phyloP scores from a whole-genome alignment of 2,797 vertebrate genomes.

The Enteromius mattozi region DNA sequence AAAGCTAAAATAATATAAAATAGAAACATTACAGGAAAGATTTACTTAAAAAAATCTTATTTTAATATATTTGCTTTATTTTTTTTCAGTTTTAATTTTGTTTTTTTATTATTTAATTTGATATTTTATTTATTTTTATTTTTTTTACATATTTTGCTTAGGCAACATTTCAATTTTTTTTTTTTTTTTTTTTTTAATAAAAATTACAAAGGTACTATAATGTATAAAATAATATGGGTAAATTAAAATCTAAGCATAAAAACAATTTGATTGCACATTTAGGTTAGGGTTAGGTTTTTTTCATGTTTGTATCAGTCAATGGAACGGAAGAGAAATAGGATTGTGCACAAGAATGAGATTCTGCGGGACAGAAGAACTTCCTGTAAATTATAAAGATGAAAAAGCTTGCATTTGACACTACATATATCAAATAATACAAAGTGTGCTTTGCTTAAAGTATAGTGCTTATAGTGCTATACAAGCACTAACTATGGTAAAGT shows the following conservation, averaged over 20 bases:
- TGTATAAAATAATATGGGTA: neutral
- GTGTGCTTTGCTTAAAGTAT: neutral
- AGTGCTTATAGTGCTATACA: neutral
- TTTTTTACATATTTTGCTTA: no score
- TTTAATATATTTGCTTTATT: no score
- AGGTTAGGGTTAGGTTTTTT: neutral
- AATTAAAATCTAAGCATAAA: neutral
- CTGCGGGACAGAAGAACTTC: neutral
- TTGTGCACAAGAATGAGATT: neutral
- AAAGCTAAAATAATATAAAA: neutral
- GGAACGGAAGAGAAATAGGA: neutral
- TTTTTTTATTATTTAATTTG: no score
- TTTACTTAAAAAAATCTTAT: neutral
- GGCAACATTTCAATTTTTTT: no score
- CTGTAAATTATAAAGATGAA: no score
- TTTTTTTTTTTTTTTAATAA: no score
- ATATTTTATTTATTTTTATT: no score
- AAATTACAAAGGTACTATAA: neutral
- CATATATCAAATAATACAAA: neutral
- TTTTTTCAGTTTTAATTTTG: no score
- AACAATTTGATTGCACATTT: neutral
- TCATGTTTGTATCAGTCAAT: neutral
- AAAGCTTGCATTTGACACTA: neutral
- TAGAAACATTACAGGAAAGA: neutral
- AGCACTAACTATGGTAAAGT: neutral